Evolutionary conservation across 2,113 vertebrate genomes (phyloP).

Genomic region (Sporophila hypoxantha): DNA sequence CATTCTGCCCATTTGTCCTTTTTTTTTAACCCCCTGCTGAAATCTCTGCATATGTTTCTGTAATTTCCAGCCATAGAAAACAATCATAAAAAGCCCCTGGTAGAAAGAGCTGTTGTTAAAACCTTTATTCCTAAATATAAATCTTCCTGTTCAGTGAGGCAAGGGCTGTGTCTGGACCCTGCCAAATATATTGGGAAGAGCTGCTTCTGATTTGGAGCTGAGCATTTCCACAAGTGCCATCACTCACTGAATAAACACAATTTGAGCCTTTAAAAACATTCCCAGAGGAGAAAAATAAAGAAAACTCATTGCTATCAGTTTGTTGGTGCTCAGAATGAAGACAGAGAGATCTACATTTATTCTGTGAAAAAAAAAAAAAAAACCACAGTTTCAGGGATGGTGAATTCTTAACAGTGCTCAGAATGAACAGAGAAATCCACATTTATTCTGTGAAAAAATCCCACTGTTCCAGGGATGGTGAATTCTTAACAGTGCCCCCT

Average conservation of each 20-base stretch:
- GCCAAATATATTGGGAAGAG: not conserved
- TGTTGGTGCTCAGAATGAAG: not conserved
- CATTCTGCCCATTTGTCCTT: not conserved
- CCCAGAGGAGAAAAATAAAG: not conserved
- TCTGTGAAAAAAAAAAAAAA: not conserved
- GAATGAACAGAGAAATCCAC: not conserved
- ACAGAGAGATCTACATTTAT: not conserved
- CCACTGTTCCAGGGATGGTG: not conserved
- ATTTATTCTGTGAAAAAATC: not conserved
- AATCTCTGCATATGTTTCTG: not conserved
- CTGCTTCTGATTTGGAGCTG: not conserved
- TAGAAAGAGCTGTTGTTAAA: constrained; percentile 4
- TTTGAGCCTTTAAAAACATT: not conserved
- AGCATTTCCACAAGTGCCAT: not conserved
- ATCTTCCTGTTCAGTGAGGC: not conserved
- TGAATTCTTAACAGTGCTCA: not conserved
- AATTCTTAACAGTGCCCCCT: not conserved
- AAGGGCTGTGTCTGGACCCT: not conserved
- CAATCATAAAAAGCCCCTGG: not conserved
- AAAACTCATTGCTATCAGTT: not conserved
- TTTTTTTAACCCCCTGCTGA: fast-evolving
- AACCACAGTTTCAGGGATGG: not conserved
- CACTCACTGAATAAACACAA: not conserved
- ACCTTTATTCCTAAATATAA: not conserved
- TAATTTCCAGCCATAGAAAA: not conserved